Percentiles rank a stretch among this genome's conserved stretches.
phyloP scores from a whole-genome alignment of 2,888 invertebrate species.

The Aphidius colemani region DNA sequence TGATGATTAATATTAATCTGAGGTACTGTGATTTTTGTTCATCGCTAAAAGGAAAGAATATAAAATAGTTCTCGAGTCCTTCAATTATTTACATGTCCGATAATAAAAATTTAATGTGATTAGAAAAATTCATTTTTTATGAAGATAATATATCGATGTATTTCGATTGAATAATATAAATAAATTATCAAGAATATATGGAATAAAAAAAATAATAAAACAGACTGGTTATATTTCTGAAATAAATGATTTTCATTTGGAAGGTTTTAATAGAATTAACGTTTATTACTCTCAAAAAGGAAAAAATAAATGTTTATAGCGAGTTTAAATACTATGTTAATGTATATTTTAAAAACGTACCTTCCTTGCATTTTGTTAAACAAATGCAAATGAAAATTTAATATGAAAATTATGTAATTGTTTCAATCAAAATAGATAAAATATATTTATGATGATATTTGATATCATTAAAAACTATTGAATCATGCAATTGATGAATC shows the following conservation, averaged over 20 bases:
- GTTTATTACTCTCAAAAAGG: constrained; percentile 35
- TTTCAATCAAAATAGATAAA: constrained; percentile 25
- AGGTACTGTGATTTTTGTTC: no score
- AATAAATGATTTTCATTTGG: no score
- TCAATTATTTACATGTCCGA: no score
- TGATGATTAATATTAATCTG: no score
- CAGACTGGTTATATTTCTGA: background rate
- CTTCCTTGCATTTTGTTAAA: constrained; percentile 35
- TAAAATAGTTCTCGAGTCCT: no score
- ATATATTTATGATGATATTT: background rate
- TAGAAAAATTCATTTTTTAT: no score
- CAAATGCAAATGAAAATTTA: constrained; percentile 26
- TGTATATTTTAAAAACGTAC: constrained; percentile 38
- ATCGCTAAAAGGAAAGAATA: no score
- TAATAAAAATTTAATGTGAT: no score
- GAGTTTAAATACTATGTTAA: constrained; percentile 44
- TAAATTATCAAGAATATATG: background rate
- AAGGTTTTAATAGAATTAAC: background rate
- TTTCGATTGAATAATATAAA: background rate
- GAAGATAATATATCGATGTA: no score
- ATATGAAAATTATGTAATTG: constrained; percentile 23
- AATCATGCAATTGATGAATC: no score
- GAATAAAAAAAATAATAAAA: background rate
- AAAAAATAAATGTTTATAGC: constrained; percentile 47
- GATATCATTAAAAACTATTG: no score